Conservation (phyloP, 2,113 vertebrate species). For the Strix uralensis region DNA sequence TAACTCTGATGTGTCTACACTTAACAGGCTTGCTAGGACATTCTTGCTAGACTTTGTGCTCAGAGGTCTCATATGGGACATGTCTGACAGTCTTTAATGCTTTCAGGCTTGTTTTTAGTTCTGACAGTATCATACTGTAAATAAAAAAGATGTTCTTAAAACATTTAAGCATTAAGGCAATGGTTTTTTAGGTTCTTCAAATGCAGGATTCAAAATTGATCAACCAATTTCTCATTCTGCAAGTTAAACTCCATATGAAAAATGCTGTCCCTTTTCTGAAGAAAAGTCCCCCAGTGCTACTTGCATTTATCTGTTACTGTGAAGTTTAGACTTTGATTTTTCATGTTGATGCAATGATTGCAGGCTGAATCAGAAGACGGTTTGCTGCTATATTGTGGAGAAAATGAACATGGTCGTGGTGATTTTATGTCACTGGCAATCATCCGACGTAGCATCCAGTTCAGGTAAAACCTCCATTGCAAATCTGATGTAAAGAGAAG, state of each 20-base stretch:
- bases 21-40: not conserved
- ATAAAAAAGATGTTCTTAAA: not conserved
- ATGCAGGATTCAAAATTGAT: not conserved
- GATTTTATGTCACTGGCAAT: slow-evolving; percentile 91
- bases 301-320: not conserved
- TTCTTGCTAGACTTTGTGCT: not conserved
- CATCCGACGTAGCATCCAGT: slow-evolving; percentile 83
- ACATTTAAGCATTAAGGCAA: not conserved
- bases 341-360: not conserved
- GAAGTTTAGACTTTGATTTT: slow-evolving; percentile 4
- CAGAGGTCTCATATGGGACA: not conserved
- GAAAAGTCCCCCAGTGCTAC: not conserved
- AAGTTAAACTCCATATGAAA: not conserved
- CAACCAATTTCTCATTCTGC: not conserved
- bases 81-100: not conserved
- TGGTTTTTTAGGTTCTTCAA: not conserved
- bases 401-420: slow-evolving; percentile 88
- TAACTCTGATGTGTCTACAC: not conserved
- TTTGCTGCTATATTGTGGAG: slow-evolving; percentile 92
- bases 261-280: not conserved
- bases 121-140: not conserved
- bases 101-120: not conserved
- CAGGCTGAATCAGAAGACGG: slow-evolving; percentile 90
- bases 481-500: not conserved
- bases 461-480: slow-evolving; percentile 78